Base-by-base conservation (phyloP, 2,888 invertebrate genomes). In the Polyploca ridens region DNA sequence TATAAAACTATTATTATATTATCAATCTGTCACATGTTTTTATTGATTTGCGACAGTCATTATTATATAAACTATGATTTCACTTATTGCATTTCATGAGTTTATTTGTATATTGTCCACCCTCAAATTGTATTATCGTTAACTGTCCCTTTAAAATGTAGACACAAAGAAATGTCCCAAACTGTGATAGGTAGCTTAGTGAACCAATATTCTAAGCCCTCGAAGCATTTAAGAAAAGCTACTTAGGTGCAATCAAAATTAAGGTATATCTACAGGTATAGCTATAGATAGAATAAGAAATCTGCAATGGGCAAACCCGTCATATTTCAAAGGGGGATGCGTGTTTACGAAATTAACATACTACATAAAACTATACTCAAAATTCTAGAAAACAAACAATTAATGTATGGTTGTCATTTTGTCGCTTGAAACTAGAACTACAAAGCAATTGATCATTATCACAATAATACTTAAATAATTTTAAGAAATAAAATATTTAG, bases 391-490 rank as follows among this genome's bases (percentile, higher is more conserved):
- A 46, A 46, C 14, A 46, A 46, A 46, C n/a, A 46, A 46, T 16
- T 46, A n/a, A n/a, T 46, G n/a, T 46, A 49, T 7, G 5, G n/a
- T 1, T 49, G 49, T 49, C n/a, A 16, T 49, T 49, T 49, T 7
- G 27, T 44, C 44, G 44, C 49, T 49, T 16, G 49, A n/a, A 49
- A 49, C 16, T 16, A 5, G 6, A n/a, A 66, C 35, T 63, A 49
- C 49, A 49, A 49, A 16, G 49, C n/a, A 46, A 6, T 46, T 14
- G 5, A 46, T 46, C 0, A 46, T 46, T 46, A 49, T 19, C 10
- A 54, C 19, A 10, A 7, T 54, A 19, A 54, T 54, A 54, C 61
- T 67, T 60, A 61, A 64, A 67, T 57, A 63, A 64, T 67, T 44
- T 49, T 54, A 63, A 65, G 60, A 65, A 57, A 63, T 63, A 46